Evolutionary conservation across 2,797 vertebrate genomes (phyloP), one percentile per base, ranked within the genome.

Genomic region (Lacerta agilis): DNA sequence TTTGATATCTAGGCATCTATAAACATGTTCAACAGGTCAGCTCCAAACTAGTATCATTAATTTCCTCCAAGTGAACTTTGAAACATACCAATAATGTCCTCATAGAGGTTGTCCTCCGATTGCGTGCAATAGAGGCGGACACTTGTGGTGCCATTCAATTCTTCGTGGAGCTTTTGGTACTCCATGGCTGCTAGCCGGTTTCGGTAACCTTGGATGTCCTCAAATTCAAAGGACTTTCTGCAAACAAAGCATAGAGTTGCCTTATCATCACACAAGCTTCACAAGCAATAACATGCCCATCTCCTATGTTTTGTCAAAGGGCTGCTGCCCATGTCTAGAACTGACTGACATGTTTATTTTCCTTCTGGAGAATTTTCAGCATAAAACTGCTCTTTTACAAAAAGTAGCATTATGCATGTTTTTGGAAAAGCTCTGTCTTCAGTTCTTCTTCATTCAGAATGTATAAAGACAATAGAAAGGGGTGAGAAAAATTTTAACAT

Each of bases 151-250:
- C 97, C 97, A 27, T 94, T 97, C 55, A 93, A 83, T 90, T 96
- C 96, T 64, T 96, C 95, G 76, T 88, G 92, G 25, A 95, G 93
- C 88, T 95, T 96, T 91, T 88, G 96, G 94, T 97, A 95, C 75
- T 90, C 94, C 8, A 87, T 87, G 75, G 92, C 91, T 1, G 97
- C 97, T 91, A 86, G 85, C 45, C 79, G 94, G 87, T 93, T 95
- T 87, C 96, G 93, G 92, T 98, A 97, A 89, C 96, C 97, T 49
- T 98, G 97, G 69, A 98, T 98, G 94, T 99, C 99, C 95, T 99
- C 99, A 91, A 98, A 99, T 97, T 99, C 99, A 97, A 99, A 99
- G 80, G 99, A 99, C 96, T 99, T 99, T 98, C 99, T 99, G 87
- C 92, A 95, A 95, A 87, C 95, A 95, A 93, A 92, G 9, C 86